These are phyloP conservation scores for Cheilosia urbana DNA, from an alignment of 2,888 invertebrate species.

Conservation along the genomic window DNA sequence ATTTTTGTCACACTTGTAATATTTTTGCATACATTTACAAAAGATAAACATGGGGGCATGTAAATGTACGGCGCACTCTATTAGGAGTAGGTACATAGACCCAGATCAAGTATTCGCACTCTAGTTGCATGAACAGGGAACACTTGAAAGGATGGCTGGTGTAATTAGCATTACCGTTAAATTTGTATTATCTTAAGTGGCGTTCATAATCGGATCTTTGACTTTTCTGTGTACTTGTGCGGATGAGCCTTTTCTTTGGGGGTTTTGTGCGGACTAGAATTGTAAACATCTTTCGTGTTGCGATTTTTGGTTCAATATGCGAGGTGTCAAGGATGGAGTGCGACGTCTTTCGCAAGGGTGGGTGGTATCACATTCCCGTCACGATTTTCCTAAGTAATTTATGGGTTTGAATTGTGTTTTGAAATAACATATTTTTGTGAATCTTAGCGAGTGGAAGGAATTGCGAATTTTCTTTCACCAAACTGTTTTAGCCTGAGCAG, in stretches of 20 bases:
- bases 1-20: slow-evolving; percentile 8
- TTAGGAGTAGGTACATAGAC: not conserved
- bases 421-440: not conserved
- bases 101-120: not conserved
- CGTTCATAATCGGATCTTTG: slow-evolving; percentile 22
- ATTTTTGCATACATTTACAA: not conserved
- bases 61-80: not conserved
- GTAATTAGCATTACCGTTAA: slow-evolving; percentile 44
- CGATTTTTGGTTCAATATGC: too few relatives aligned
- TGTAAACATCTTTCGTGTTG: not conserved
- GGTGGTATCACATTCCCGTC: not conserved
- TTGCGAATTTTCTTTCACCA: not conserved
- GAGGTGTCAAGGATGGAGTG: not conserved
- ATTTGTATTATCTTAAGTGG: slow-evolving; percentile 28
- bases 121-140: not conserved
- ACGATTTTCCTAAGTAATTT: not conserved
- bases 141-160: not conserved
- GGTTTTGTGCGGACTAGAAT: not conserved
- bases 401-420: not conserved
- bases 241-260: not conserved
- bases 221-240: not conserved
- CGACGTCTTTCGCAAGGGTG: not conserved
- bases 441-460: not conserved
- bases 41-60: not conserved
- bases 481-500: not conserved